A percentile compares a stretch with the other conserved stretches of the same genome.
Evolutionary conservation across 2,888 invertebrate genomes (phyloP).

Genomic region (Diadegma fenestrale): DNA sequence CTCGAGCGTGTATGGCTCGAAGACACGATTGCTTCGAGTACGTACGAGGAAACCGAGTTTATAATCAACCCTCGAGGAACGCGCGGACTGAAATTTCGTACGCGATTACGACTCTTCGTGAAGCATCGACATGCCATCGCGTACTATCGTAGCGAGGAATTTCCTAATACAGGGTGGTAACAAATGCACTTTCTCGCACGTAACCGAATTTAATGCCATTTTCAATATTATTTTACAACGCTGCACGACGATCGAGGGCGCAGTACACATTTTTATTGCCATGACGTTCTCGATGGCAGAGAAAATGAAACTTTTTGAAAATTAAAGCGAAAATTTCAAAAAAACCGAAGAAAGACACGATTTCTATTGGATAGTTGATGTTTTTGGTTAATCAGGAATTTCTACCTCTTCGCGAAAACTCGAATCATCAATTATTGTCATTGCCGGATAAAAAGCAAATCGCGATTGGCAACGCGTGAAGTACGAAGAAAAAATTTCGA

Average conservation of each 20-base stretch:
- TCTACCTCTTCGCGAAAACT: neutral
- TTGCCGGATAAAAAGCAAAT: too few relatives aligned
- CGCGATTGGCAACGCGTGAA: too few relatives aligned
- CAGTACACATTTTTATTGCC: neutral
- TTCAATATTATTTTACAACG: neutral
- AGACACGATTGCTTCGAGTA: neutral
- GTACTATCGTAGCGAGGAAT: conserved; percentile 16
- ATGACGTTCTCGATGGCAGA: too few relatives aligned
- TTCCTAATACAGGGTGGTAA: conserved; percentile 16
- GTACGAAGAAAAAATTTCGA: too few relatives aligned
- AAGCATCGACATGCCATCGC: conserved; percentile 46
- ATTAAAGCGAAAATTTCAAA: too few relatives aligned
- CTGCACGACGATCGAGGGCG: neutral
- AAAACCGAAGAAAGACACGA: too few relatives aligned
- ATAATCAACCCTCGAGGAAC: conserved; percentile 44
- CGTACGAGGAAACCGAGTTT: conserved; percentile 16
- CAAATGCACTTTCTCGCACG: neutral
- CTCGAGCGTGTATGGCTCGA: neutral
- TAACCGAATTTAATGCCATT: neutral
- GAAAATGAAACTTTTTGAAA: neutral
- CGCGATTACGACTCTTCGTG: conserved; percentile 41
- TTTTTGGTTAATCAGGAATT: neutral
- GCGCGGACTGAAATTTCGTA: conserved; percentile 49
- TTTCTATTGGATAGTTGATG: too few relatives aligned
- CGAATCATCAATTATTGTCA: neutral